phyloP scores from a whole-genome alignment of 2,888 invertebrate genomes.

The Hermaeophaga mercurialis region DNA sequence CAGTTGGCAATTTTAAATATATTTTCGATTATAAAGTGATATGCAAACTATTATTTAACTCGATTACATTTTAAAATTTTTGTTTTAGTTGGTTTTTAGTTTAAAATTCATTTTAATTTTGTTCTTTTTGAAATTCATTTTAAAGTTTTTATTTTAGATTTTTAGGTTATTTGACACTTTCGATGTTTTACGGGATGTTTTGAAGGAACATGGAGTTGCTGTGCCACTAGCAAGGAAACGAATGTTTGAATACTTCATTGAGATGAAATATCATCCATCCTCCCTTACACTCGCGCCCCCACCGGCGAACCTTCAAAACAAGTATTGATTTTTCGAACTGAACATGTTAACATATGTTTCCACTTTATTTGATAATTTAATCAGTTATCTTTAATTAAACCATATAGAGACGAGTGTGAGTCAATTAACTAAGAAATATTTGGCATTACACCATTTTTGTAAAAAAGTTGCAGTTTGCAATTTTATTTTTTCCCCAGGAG shows the following conservation, averaged over 20 bases:
- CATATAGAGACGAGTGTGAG: no score
- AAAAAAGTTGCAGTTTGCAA: no score
- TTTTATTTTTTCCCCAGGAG: no score
- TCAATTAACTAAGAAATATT: no score
- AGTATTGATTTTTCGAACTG: constrained; percentile 9
- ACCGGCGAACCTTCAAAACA: constrained; percentile 14
- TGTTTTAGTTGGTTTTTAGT: constrained; percentile 23
- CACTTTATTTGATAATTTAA: no score
- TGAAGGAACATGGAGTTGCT: constrained; percentile 28
- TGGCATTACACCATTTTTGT: no score
- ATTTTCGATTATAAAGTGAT: constrained; percentile 32
- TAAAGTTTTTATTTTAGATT: constrained; percentile 28
- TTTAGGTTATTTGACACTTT: constrained; percentile 37
- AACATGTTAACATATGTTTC: no score
- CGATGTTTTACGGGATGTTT: constrained; percentile 36
- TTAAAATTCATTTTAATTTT: constrained; percentile 30
- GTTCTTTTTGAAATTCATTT: constrained; percentile 33
- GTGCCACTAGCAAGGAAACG: constrained; percentile 30
- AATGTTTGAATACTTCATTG: constrained; percentile 23
- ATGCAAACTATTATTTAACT: constrained; percentile 37
- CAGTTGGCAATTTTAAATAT: constrained; percentile 32
- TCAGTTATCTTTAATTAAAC: no score
- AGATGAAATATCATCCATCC: constrained; percentile 23
- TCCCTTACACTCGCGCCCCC: constrained; percentile 32
- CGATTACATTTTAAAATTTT: constrained; percentile 35